Conservation (phyloP, 64 coral and sea anemone genomes). For the Hydrozoanthus tunicans region DNA sequence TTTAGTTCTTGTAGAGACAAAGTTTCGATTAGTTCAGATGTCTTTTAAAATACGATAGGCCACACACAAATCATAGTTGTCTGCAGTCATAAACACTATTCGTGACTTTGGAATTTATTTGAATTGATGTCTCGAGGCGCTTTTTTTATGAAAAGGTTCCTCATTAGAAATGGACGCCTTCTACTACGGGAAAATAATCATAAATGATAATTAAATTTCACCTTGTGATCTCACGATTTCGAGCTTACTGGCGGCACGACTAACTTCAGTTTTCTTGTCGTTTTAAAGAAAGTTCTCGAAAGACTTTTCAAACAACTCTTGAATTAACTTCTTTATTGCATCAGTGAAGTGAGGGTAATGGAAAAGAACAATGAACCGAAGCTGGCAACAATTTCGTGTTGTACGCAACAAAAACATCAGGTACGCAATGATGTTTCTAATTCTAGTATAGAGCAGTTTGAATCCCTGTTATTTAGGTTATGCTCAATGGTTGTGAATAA, state of each 20-base stretch:
- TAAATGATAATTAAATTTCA: conserved; percentile 34
- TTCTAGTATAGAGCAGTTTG: too few species aligned
- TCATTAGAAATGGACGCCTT: conserved; percentile 52
- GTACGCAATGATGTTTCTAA: neutral
- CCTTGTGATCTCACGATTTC: neutral
- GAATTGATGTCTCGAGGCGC: conserved; percentile 16
- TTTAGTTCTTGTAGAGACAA: neutral
- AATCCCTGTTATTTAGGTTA: too few species aligned
- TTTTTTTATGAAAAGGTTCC: conserved; percentile 10
- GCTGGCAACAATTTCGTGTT: neutral
- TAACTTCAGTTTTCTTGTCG: neutral
- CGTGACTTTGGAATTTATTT: neutral
- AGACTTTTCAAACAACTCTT: neutral
- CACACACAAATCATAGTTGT: neutral
- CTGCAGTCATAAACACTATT: neutral
- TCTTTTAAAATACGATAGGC: neutral
- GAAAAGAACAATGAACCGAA: neutral
- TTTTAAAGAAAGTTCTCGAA: neutral
- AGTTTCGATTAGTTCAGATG: neutral
- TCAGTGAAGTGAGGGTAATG: neutral
- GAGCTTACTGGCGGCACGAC: neutral
- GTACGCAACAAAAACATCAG: neutral
- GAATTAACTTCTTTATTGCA: neutral
- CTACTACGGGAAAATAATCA: neutral
- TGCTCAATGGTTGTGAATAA: too few species aligned